Percentiles rank a stretch among this genome's conserved stretches.
Evolutionary conservation across 1,140 invertebrate species (phyloP).

Genomic region (Dufourea novaeangliae): DNA sequence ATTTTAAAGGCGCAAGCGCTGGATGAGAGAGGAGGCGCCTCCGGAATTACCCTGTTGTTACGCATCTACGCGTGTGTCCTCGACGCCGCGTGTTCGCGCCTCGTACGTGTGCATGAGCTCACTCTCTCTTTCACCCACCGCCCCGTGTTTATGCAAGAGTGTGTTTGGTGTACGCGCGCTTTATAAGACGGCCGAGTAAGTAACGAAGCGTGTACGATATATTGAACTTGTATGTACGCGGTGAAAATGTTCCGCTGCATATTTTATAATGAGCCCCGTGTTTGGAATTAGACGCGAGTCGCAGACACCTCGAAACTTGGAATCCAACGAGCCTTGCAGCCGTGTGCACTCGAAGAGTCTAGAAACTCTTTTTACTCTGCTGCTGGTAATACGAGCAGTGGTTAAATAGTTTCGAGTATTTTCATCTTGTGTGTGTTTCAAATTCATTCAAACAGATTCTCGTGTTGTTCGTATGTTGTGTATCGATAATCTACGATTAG

Average conservation of each 20-base stretch:
- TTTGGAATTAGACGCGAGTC: not conserved
- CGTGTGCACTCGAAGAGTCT: not conserved
- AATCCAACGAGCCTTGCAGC: not conserved
- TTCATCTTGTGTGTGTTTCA: not conserved
- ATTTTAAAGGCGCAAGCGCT: slow-evolving; percentile 69
- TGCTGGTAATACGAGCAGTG: no score
- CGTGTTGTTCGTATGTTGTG: not conserved
- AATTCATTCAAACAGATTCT: not conserved
- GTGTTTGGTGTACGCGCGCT: not conserved
- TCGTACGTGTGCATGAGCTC: not conserved
- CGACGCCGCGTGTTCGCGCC: no score
- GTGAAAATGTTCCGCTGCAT: slow-evolving; percentile 11
- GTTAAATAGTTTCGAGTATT: not conserved
- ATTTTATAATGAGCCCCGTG: slow-evolving; percentile 3
- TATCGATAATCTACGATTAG: not conserved
- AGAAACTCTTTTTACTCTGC: not conserved
- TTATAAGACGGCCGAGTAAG: slow-evolving; percentile 25
- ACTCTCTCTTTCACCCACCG: no score
- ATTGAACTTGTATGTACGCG: slow-evolving; percentile 33
- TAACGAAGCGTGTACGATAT: slow-evolving; percentile 26
- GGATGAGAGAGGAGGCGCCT: slow-evolving; percentile 12
- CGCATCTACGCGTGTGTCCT: not conserved
- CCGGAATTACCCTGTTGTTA: not conserved
- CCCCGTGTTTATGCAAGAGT: not conserved
- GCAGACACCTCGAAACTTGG: not conserved